Evolutionary conservation across 2,888 invertebrate genomes (phyloP).

Genomic region (Lacanobia wlatinum): DNA sequence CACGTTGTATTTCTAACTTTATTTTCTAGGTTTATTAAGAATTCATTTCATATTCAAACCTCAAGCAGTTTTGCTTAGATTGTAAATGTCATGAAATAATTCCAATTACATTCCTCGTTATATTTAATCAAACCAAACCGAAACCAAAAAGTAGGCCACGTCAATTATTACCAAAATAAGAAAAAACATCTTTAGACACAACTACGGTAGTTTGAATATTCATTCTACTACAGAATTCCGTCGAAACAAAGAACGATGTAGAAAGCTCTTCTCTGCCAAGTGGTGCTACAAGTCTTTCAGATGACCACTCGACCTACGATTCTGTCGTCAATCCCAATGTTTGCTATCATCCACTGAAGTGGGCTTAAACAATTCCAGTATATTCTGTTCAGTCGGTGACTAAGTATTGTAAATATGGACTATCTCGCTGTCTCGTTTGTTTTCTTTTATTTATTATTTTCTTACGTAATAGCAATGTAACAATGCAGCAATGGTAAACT

Average conservation of each 20-base stretch:
- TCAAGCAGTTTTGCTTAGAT: background rate
- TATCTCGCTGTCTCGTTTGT: background rate
- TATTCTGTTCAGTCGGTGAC: background rate
- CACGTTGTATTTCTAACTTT: background rate
- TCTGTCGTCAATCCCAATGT: constrained; percentile 49
- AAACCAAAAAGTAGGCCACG: background rate
- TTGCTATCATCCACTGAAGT: constrained; percentile 47
- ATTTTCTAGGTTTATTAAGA: too few species aligned
- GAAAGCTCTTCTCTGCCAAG: constrained; percentile 32
- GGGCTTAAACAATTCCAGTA: constrained; percentile 44
- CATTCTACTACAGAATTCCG: constrained; percentile 25
- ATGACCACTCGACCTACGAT: constrained; percentile 58
- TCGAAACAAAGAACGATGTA: constrained; percentile 23
- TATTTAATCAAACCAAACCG: background rate
- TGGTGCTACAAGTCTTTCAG: constrained; percentile 50
- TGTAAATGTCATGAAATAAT: background rate
- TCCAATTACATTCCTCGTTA: background rate
- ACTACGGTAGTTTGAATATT: constrained; percentile 31
- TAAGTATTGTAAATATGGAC: constrained; percentile 10
- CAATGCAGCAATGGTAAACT: background rate
- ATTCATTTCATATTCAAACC: background rate
- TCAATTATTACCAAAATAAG: background rate
- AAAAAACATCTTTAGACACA: background rate
- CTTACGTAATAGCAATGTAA: background rate
- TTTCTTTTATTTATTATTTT: background rate